Evolutionary conservation across 2,113 vertebrate species (phyloP).

Genomic region (Myotis yumanensis): DNA sequence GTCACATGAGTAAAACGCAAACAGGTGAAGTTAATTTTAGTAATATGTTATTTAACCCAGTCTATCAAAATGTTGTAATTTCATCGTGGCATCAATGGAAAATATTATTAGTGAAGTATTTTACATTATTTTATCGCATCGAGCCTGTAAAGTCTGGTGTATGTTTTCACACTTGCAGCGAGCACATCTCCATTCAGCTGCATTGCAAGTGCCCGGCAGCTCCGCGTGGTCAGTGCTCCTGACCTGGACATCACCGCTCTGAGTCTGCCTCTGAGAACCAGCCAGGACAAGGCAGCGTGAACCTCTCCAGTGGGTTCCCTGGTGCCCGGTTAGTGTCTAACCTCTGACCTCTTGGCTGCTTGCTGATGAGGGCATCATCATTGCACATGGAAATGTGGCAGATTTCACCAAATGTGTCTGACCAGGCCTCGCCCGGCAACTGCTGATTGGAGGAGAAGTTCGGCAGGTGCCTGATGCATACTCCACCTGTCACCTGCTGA

Average conservation of each 20-base stretch:
- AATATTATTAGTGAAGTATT: neutral
- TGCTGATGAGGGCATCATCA: neutral
- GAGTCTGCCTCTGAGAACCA: neutral
- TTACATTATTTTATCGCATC: neutral
- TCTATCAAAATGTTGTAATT: neutral
- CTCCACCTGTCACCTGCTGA: conserved; percentile 64
- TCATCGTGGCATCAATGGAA: neutral
- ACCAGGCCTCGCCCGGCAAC: conserved; percentile 37
- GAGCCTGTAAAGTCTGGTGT: neutral
- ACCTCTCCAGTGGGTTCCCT: neutral
- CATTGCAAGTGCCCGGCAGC: neutral
- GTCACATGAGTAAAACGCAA: neutral
- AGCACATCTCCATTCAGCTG: neutral
- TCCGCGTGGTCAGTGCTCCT: neutral
- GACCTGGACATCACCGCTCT: neutral
- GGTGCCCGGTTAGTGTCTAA: neutral
- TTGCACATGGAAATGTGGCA: neutral
- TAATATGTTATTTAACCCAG: neutral
- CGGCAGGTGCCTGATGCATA: conserved; percentile 12
- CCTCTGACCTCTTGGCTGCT: neutral
- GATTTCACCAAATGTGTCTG: neutral
- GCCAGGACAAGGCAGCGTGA: neutral
- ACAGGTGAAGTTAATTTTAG: neutral
- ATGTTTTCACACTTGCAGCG: neutral
- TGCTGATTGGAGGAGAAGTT: conserved; percentile 33